A percentile compares a stretch with the other conserved stretches of the same genome.
These are phyloP conservation scores for Carollia perspicillata DNA, from an alignment of 2,113 vertebrate genomes.

Conservation along the genomic window DNA sequence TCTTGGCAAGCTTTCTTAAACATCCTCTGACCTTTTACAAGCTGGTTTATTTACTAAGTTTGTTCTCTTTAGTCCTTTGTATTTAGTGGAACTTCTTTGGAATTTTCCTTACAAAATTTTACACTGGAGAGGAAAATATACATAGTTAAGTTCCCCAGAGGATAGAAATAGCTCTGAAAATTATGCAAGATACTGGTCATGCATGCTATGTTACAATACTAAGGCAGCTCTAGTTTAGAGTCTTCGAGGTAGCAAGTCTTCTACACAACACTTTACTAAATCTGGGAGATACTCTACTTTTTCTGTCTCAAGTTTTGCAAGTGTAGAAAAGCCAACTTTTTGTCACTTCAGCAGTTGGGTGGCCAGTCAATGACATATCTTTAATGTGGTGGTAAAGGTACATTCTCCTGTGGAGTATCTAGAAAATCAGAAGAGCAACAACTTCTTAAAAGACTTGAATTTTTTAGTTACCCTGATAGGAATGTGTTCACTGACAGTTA, in stretches of 20 bases:
- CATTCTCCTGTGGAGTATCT: background rate
- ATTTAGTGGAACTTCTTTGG: constrained; percentile 23
- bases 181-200: background rate
- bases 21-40: constrained; percentile 63
- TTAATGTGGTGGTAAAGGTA: background rate
- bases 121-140: background rate
- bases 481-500: background rate
- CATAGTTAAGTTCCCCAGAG: background rate
- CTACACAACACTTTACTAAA: background rate
- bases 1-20: constrained; percentile 56
- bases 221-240: background rate
- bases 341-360: background rate
- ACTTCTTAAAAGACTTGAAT: background rate
- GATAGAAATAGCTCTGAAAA: constrained; percentile 29
- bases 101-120: constrained; percentile 36
- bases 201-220: background rate
- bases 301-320: constrained; percentile 15
- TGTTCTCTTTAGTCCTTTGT: constrained; percentile 36
- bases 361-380: background rate
- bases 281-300: background rate
- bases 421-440: background rate
- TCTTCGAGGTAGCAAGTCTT: background rate
- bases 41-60: constrained; percentile 48
- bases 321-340: background rate
- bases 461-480: background rate